Evolutionary conservation across 1,140 invertebrate genomes (phyloP).

Genomic region (Ditylenchus dipsaci): DNA sequence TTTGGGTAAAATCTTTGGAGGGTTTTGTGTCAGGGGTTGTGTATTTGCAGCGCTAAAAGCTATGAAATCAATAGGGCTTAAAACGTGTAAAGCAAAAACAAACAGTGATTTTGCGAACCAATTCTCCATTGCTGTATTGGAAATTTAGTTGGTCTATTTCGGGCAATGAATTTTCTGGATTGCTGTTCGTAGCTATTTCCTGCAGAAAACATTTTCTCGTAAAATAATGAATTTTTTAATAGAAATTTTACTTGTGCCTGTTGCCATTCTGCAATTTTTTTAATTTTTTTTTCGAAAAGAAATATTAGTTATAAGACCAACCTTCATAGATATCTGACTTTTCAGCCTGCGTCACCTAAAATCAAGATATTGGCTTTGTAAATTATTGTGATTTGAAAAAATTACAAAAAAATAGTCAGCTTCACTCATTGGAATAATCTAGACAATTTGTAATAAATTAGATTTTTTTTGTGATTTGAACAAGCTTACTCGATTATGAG

Average conservation of each 20-base stretch:
- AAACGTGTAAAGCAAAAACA: background rate
- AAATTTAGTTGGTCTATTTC: conserved; percentile 21
- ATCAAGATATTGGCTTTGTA: too few species aligned
- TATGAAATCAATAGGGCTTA: background rate
- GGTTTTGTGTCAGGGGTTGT: background rate
- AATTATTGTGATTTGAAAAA: background rate
- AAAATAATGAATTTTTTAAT: too few species aligned
- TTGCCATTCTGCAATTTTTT: conserved; percentile 32
- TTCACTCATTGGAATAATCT: conserved; percentile 23
- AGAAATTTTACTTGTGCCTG: background rate
- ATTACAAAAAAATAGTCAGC: conserved; percentile 30
- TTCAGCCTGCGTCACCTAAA: conserved; percentile 7
- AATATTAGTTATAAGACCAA: conserved; percentile 4
- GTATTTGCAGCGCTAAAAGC: conserved; percentile 11
- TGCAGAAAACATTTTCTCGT: background rate
- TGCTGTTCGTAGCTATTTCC: conserved; percentile 17
- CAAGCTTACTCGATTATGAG: conserved; percentile 14
- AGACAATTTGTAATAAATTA: background rate
- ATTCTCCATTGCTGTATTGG: conserved; percentile 22
- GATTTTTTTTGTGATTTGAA: background rate
- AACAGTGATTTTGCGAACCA: conserved; percentile 12
- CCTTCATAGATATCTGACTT: conserved; percentile 27
- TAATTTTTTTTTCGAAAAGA: background rate
- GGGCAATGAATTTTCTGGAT: background rate
- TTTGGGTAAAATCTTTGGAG: background rate